Percentiles rank a stretch among this genome's conserved stretches.
Evolutionary conservation across 2,888 invertebrate species (phyloP).

Genomic region (Chrysolina haemoptera): DNA sequence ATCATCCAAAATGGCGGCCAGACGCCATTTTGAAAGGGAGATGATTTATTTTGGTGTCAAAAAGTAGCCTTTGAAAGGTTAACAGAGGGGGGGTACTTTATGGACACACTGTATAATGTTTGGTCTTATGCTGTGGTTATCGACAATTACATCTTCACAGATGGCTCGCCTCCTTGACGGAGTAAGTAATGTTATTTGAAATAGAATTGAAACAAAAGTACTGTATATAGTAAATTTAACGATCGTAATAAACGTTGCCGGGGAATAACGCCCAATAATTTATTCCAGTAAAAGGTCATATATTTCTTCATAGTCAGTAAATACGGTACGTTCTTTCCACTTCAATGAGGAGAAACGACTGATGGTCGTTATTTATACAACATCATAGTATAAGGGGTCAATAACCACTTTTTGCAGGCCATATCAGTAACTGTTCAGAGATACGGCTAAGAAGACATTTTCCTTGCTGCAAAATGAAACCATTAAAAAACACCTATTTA

Average conservation of each 20-base stretch:
- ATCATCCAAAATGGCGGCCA: too few species aligned
- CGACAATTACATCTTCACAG: constrained; percentile 1
- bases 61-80: too few species aligned
- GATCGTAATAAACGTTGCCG: not conserved
- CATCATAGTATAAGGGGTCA: not conserved
- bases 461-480: not conserved
- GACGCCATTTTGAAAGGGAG: too few species aligned
- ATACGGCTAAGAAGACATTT: not conserved
- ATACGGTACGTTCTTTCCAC: constrained; percentile 23
- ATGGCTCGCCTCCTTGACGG: not conserved
- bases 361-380: not conserved
- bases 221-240: constrained; percentile 1
- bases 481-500: too few species aligned
- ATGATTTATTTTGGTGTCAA: too few species aligned
- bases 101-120: too few species aligned
- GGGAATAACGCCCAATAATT: constrained; percentile 8
- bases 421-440: not conserved
- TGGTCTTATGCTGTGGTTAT: too few species aligned
- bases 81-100: too few species aligned
- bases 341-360: constrained; percentile 23
- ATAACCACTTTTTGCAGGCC: not conserved
- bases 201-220: constrained; percentile 6
- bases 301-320: constrained; percentile 22
- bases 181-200: not conserved
- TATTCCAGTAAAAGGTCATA: constrained; percentile 17